Percentiles rank a stretch among this genome's conserved stretches.
phyloP scores from a whole-genome alignment of 2,113 vertebrate species.

The Maccullochella peelii region DNA sequence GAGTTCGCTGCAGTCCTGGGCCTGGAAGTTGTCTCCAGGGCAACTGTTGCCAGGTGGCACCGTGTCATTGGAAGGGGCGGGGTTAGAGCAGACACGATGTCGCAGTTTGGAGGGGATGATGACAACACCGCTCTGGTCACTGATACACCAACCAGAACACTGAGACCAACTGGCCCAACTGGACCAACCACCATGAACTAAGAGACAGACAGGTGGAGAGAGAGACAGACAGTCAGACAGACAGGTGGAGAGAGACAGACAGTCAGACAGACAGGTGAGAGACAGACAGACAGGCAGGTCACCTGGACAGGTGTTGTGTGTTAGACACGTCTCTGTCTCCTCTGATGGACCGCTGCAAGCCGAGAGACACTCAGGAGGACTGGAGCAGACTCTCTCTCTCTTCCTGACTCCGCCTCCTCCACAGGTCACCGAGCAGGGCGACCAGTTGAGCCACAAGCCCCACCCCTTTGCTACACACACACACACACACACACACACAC shows the following conservation, averaged over 20 bases:
- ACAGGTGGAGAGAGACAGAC: background rate
- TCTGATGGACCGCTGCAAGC: conserved; percentile 26
- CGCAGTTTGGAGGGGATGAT: background rate
- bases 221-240: background rate
- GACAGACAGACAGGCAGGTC: background rate
- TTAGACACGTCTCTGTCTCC: conserved; percentile 30
- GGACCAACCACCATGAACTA: conserved; percentile 76
- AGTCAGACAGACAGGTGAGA: background rate
- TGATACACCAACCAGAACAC: conserved; percentile 60
- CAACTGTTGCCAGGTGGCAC: conserved; percentile 53
- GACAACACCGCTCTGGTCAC: background rate
- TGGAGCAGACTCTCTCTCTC: conserved; percentile 47
- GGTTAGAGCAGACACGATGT: conserved; percentile 58
- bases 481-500: background rate
- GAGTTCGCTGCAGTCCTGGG: conserved; percentile 52
- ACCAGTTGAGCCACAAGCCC: conserved; percentile 61
- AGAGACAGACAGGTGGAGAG: background rate
- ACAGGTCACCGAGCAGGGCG: conserved; percentile 66
- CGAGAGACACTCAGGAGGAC: conserved; percentile 33
- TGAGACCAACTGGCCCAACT: conserved; percentile 53
- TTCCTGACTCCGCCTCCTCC: conserved; percentile 53
- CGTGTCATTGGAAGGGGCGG: conserved; percentile 53
- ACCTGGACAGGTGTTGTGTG: conserved; percentile 64
- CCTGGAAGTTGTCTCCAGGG: conserved; percentile 9
- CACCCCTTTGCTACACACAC: conserved; percentile 50